A percentile compares a stretch with the other conserved stretches of the same genome.
Conservation (phyloP, 2,888 invertebrate genomes). For the Baccha elongata region DNA sequence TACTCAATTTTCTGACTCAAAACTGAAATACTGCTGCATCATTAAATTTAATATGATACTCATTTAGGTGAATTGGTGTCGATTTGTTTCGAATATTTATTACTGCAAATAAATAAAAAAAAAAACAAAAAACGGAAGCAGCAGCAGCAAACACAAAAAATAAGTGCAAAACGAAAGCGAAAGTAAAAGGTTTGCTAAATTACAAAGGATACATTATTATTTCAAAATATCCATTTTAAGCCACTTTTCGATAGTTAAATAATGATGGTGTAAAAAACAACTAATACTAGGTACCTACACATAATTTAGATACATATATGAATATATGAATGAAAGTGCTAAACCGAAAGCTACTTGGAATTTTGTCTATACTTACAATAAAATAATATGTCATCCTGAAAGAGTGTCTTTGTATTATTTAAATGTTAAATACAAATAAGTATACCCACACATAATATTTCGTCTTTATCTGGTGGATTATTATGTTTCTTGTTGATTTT, state of each 20-base stretch:
- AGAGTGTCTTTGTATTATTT: no score
- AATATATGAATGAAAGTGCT: no score
- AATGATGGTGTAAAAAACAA: no score
- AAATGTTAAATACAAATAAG: no score
- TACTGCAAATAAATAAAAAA: slow-evolving; percentile 78
- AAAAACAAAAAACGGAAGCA: slow-evolving; percentile 53
- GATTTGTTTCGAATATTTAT: slow-evolving; percentile 83
- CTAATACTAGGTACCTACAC: no score
- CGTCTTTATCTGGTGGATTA: no score
- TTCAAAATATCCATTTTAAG: slow-evolving; percentile 28
- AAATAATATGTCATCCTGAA: no score
- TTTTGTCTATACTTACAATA: no score
- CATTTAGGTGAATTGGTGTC: slow-evolving; percentile 83
- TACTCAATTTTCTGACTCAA: slow-evolving; percentile 77
- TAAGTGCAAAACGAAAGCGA: slow-evolving; percentile 42
- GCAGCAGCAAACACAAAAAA: neutral
- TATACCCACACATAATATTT: no score
- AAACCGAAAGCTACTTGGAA: no score
- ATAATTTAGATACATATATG: no score
- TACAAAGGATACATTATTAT: slow-evolving; percentile 51
- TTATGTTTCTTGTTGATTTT: no score
- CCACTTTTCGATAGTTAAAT: neutral
- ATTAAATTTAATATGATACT: slow-evolving; percentile 83
- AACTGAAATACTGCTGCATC: slow-evolving; percentile 83
- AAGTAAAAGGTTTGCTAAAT: slow-evolving; percentile 58